Evolutionary conservation across 1,140 invertebrate genomes (phyloP).

Genomic region (Zaprionus vittiger): DNA sequence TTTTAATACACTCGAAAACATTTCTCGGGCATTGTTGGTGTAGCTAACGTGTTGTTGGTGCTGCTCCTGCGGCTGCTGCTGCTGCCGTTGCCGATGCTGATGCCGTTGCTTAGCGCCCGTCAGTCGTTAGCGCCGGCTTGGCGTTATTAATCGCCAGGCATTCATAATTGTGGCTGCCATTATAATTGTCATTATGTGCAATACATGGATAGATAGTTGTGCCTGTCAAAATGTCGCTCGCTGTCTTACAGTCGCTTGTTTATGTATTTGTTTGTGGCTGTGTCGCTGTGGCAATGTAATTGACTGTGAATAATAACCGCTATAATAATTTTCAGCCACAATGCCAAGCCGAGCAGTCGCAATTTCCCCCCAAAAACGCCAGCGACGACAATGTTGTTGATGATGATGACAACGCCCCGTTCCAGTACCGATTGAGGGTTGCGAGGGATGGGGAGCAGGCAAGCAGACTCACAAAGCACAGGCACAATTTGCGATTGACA

Average conservation of each 20-base stretch:
- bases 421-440: background rate
- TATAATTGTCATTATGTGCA: slow-evolving; percentile 82
- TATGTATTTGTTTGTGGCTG: slow-evolving; percentile 24
- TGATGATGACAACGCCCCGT: slow-evolving; percentile 61
- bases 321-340: slow-evolving; percentile 82
- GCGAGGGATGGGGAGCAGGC: no score
- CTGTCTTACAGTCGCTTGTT: slow-evolving; percentile 45
- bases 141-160: slow-evolving; percentile 80
- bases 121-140: slow-evolving; percentile 37
- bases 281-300: slow-evolving; percentile 75
- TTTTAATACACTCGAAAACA: slow-evolving; percentile 75
- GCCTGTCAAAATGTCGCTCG: slow-evolving; percentile 72
- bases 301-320: slow-evolving; percentile 83
- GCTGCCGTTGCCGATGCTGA: slow-evolving; percentile 5
- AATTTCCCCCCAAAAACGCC: slow-evolving; percentile 36
- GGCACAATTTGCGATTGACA: slow-evolving; percentile 80
- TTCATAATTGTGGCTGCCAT: slow-evolving; percentile 81
- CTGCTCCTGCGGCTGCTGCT: slow-evolving; percentile 25
- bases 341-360: slow-evolving; percentile 43
- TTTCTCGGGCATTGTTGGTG: slow-evolving; percentile 43
- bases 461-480: slow-evolving; percentile 35
- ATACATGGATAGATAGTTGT: slow-evolving; percentile 75
- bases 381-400: slow-evolving; percentile 65
- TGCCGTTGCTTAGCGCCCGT: slow-evolving; percentile 28
- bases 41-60: slow-evolving; percentile 43